Evolutionary conservation across 1,140 invertebrate species (phyloP).

Genomic region (Cyphomyrmex costatus): DNA sequence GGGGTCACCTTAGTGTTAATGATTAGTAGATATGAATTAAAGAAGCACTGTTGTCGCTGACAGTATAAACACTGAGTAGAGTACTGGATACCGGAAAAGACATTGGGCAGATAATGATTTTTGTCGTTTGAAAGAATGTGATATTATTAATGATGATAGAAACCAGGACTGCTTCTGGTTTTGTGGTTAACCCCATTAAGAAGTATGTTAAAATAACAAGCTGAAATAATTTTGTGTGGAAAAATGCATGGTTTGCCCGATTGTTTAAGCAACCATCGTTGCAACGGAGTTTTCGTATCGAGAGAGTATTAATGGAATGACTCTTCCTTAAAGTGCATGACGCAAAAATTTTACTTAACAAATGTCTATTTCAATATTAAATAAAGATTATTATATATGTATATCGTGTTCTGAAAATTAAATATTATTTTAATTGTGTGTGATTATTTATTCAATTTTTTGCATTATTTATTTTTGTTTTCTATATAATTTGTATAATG

Average conservation of each 20-base stretch:
- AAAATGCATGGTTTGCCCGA: not conserved
- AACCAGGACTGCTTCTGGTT: conserved; percentile 44
- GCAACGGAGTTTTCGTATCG: not conserved
- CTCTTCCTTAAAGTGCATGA: not conserved
- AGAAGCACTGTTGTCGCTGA: conserved; percentile 75
- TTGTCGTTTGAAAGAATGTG: not conserved
- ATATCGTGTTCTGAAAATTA: not conserved
- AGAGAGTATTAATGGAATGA: conserved; percentile 13
- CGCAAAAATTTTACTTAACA: conserved; percentile 35
- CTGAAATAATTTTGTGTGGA: conserved; percentile 27
- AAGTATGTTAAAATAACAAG: conserved; percentile 52
- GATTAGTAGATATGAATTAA: conserved; percentile 76
- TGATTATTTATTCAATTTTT: not conserved
- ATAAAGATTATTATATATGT: not conserved
- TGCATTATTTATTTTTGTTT: not conserved
- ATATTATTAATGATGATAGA: conserved; percentile 51
- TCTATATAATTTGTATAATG: not conserved
- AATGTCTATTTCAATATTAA: not conserved
- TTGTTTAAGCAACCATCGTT: conserved; percentile 27
- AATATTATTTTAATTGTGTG: conserved; percentile 24
- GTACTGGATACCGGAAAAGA: conserved; percentile 81
- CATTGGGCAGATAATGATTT: conserved; percentile 50
- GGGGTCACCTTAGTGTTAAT: conserved; percentile 67
- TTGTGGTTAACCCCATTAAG: conserved; percentile 10
- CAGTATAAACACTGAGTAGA: conserved; percentile 78